Evolutionary conservation across 92 coral and sea anemone species (phyloP), one percentile per base, ranked within the genome.

Genomic region (Parazoanthus atlanticus): DNA sequence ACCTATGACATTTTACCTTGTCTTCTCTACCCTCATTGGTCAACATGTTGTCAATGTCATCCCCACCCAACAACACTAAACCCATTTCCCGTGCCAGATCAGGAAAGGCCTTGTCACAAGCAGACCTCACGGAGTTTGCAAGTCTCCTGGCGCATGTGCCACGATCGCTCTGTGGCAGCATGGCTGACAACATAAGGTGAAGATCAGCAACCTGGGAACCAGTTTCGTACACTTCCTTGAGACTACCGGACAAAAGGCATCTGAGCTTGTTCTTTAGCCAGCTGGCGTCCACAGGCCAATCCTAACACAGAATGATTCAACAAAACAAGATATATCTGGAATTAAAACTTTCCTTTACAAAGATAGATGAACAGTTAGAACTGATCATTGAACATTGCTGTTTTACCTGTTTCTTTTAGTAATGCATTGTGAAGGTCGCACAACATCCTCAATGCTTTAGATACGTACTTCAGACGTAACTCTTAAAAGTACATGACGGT

Each of bases 41-140:
- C 33, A 93, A 90, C 79, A 79, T 94, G 31, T 89, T 82, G 64
- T 90, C 95, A 70, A 91, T 88, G 43, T 86, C 71, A 19, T 92
- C 86, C 25, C 91, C 71, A 71, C 89, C 85, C 72, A 97, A n/a
- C 67, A 90, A 85, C 85, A 92, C 96, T 74, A 97, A 86, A 49
- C 99, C 99, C 99, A 97, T 97, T 90, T 97, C 99, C 61, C 94
- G 88, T 12, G 99, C 98, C 54, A 97, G 95, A 83, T 97, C 99
- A 36, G 99, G 99, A 72, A 94, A 97, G 6, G 76, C 93, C 31
- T 94, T 94, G 5, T n/a, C 36, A 80, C 91, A 87, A 43, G 99
- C 99, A 49, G 80, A 85, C 47, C 70, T 66, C 58, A 97, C 92
- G 32, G 94, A 91, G 74, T 86, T 74, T 61, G 81, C 86, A 9